Conservation (phyloP, 2,888 invertebrate genomes). For the Lysandra bellargus region DNA sequence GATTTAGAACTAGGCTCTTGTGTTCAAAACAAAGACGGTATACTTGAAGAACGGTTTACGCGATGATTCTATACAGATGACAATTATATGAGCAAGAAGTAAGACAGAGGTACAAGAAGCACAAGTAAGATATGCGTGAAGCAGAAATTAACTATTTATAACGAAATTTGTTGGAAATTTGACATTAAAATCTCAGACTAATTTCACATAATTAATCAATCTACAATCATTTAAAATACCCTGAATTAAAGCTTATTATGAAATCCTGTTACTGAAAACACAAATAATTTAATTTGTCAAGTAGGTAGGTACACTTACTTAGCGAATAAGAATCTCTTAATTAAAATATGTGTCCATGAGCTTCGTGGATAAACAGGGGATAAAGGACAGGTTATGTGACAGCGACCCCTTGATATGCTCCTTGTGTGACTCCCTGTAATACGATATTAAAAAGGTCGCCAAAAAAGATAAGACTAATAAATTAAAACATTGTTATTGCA, state of each 20-base stretch:
- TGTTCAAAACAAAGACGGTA: constrained; percentile 17
- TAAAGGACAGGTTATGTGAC: constrained; percentile 5
- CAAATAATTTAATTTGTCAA: background rate
- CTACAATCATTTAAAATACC: too few species aligned
- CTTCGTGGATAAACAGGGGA: background rate
- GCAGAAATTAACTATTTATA: too few species aligned
- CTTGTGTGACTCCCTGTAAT: background rate
- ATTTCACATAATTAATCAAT: too few species aligned
- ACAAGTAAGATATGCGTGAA: too few species aligned
- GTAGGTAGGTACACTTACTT: background rate
- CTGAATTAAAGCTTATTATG: too few species aligned
- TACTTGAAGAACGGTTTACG: background rate
- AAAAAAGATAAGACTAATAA: background rate
- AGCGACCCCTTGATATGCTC: constrained; percentile 7
- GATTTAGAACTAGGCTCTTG: constrained; percentile 15
- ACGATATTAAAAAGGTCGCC: background rate
- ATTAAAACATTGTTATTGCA: background rate
- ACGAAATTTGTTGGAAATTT: too few species aligned
- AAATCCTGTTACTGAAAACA: background rate
- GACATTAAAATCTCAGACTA: too few species aligned
- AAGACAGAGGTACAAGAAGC: too few species aligned
- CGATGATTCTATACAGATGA: background rate
- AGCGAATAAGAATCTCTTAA: background rate
- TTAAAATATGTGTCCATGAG: background rate
- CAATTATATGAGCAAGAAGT: background rate